Evolutionary conservation across 2,888 invertebrate species (phyloP), one percentile per base, ranked within the genome.

Genomic region (Julus scanicus): DNA sequence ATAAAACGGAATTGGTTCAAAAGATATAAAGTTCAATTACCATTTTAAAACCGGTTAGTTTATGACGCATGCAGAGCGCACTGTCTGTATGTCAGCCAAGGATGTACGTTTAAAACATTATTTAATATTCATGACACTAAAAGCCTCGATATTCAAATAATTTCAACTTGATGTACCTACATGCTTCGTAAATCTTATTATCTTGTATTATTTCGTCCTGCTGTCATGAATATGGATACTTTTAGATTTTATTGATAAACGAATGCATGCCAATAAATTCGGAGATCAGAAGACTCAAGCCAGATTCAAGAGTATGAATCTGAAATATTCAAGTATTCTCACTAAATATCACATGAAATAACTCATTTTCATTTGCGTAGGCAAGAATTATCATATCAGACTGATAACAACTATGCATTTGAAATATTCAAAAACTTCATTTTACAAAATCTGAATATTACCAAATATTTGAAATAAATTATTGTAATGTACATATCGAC

Each of bases 21-120:
- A 80, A 80, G 80, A 80, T 80, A 80, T 80, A 80, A 80, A 80
- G 80, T 80, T 80, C 80, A 80, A 80, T 80, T 80, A 80, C 80
- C 80, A 80, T 80, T 80, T 80, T 80, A 37, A 80, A 80, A 80
- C 44, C 37, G 80, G 80, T 80, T 80, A 80, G 80, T 29, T 80
- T 80, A 80, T 37, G 80, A 80, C 37, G 80, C 44, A 44, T 44
- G 44, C 37, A 29, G 80, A 80, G 37, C 29, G 37, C 29, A 80
- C 15, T 80, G 80, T 80, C 80, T 80, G 80, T 80, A 37, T 80
- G 80, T 80, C 80, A 37, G 13, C 80, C 80, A 80, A 80, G 37
- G 15, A 29, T 80, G 80, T 37, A 37, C 37, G 80, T 13, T 80
- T 80, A 29, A 15, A 15, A 37, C 80, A 80, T 80, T 80, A 80